phyloP scores from a whole-genome alignment of 2,888 invertebrate species.

The Oxycera nigricornis region DNA sequence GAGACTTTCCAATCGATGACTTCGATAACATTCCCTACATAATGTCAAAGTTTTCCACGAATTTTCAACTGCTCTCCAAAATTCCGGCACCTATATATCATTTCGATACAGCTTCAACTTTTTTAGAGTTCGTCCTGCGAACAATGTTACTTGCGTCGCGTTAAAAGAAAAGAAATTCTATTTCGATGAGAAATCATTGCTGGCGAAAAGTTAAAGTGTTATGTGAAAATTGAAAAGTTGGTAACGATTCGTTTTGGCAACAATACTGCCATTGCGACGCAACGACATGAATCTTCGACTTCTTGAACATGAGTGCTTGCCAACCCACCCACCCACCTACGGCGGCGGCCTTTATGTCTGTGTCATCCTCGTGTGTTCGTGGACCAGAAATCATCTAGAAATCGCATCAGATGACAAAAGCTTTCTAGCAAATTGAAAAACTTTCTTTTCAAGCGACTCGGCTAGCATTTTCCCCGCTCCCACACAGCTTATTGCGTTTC shows the following conservation, averaged over 20 bases:
- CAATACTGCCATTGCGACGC: slow-evolving; percentile 6
- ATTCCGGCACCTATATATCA: too few relatives aligned
- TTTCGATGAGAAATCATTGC: background rate
- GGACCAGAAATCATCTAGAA: background rate
- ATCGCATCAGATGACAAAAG: slow-evolving; percentile 39
- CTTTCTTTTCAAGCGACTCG: too few relatives aligned
- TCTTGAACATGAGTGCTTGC: background rate
- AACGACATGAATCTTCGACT: background rate
- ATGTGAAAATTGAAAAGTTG: slow-evolving; percentile 5
- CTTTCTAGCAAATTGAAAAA: slow-evolving; percentile 47
- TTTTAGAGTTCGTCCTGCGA: too few relatives aligned
- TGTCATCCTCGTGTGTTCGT: background rate
- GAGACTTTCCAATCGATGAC: background rate
- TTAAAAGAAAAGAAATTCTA: too few relatives aligned
- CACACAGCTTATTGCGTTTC: too few relatives aligned
- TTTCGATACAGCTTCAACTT: too few relatives aligned
- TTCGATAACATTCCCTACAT: too few relatives aligned
- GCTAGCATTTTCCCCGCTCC: too few relatives aligned
- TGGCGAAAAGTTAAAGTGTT: background rate
- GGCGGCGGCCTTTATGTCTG: too few relatives aligned
- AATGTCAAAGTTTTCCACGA: too few relatives aligned
- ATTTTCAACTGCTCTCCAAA: too few relatives aligned
- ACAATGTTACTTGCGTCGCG: too few relatives aligned
- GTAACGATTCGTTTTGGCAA: slow-evolving; percentile 15
- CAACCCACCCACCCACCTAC: background rate